Evolutionary conservation across 2,113 vertebrate species (phyloP).

Genomic region (Cairina moschata): DNA sequence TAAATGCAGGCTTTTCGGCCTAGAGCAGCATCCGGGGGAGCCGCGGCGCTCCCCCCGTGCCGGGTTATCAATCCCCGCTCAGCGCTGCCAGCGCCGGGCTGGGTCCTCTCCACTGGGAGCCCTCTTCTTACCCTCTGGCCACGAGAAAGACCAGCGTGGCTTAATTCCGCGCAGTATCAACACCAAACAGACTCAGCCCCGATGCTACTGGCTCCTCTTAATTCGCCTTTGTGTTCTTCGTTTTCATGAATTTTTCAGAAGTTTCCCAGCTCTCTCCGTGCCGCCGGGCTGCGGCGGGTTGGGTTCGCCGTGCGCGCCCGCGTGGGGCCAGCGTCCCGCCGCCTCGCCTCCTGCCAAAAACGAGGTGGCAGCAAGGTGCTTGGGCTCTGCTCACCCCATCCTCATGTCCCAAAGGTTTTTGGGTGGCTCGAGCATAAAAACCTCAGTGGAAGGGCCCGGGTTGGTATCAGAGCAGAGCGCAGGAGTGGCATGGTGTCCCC

Average conservation of each 20-base stretch:
- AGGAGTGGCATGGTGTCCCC: background rate
- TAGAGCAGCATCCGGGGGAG: conserved; percentile 35
- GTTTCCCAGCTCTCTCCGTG: background rate
- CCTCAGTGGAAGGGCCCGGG: background rate
- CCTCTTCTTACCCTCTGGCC: conserved; percentile 68
- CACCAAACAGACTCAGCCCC: conserved; percentile 68
- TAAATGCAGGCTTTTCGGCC: conserved; percentile 68
- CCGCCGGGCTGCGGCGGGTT: background rate
- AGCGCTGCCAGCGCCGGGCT: conserved; percentile 4
- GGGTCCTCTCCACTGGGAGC: conserved; percentile 68
- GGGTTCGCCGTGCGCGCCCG: background rate
- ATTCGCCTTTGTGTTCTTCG: conserved; percentile 29
- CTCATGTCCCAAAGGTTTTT: background rate
- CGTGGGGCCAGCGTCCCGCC: background rate
- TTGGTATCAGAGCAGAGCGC: background rate
- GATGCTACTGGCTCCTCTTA: conserved; percentile 9
- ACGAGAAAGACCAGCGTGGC: conserved; percentile 58
- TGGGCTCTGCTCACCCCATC: too few relatives aligned
- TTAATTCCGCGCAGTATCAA: conserved; percentile 74
- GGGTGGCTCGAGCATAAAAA: background rate
- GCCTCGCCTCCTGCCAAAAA: background rate
- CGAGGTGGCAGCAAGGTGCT: background rate
- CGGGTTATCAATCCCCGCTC: conserved; percentile 74
- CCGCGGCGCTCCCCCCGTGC: background rate
- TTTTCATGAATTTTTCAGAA: conserved; percentile 58